phyloP scores from a whole-genome alignment of 2,797 vertebrate species.

The Pseudocheirus occidentalis region DNA sequence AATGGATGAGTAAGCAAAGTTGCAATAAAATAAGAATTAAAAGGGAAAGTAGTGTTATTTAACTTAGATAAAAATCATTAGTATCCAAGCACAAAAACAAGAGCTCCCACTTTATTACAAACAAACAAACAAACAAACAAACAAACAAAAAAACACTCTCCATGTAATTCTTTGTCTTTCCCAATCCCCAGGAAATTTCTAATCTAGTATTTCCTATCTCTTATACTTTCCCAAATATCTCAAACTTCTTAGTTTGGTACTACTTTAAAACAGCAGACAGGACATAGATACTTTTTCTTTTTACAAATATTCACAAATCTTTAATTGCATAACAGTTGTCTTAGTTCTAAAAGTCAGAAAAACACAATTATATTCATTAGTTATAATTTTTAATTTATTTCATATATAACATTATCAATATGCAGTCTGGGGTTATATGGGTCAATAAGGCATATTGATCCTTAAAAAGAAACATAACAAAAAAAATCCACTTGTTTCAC shows the following conservation, averaged over 20 bases:
- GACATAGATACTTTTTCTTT: not conserved
- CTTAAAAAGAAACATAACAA: not conserved
- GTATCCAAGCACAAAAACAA: not conserved
- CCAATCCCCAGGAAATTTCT: not conserved
- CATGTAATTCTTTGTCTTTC: not conserved
- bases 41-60: conserved; percentile 3
- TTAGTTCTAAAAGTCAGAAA: not conserved
- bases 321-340: not conserved
- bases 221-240: not conserved
- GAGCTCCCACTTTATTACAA: not conserved
- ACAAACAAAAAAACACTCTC: not conserved
- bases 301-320: not conserved
- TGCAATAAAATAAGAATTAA: conserved; percentile 37
- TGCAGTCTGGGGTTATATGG: not conserved
- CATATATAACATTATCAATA: not conserved
- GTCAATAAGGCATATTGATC: not conserved
- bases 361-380: not conserved
- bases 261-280: conserved; percentile 15
- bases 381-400: not conserved
- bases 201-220: not conserved
- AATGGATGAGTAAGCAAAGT: conserved; percentile 48
- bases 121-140: too few relatives aligned
- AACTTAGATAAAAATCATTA: not conserved
- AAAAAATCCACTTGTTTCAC: not conserved
- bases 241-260: not conserved